A percentile compares a stretch with the other conserved stretches of the same genome.
Conservation (phyloP, 1,140 invertebrate genomes). For the Drosophila saltans region DNA sequence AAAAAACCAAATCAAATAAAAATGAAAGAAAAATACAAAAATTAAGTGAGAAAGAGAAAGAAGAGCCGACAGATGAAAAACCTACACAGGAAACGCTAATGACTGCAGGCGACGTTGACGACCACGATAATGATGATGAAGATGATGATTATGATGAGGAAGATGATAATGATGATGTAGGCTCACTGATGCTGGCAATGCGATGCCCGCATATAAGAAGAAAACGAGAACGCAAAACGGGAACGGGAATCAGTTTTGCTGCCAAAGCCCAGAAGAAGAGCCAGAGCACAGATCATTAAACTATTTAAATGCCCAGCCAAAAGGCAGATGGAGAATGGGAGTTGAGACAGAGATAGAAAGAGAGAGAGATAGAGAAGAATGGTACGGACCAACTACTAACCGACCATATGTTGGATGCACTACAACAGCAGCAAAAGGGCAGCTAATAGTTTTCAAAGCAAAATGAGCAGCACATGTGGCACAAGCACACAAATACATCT, state of each 20-base stretch:
- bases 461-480: conserved; percentile 78
- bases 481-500: conserved; percentile 28
- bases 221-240: conserved; percentile 15
- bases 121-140: conserved; percentile 27
- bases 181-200: conserved; percentile 15
- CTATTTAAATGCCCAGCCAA: conserved; percentile 69
- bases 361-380: conserved; percentile 1
- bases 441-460: conserved; percentile 79
- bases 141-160: neutral
- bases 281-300: conserved; percentile 75
- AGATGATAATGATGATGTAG: conserved; percentile 30
- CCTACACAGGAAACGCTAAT: conserved; percentile 79
- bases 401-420: conserved; percentile 68
- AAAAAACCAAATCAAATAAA: no score
- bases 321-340: conserved; percentile 10
- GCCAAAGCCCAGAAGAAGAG: conserved; percentile 12
- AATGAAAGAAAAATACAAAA: no score
- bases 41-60: conserved; percentile 14
- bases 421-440: conserved; percentile 37
- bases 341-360: conserved; percentile 10
- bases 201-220: conserved; percentile 17
- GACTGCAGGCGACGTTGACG: conserved; percentile 63
- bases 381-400: neutral
- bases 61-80: conserved; percentile 69
- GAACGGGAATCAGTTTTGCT: conserved; percentile 26